A percentile compares a stretch with the other conserved stretches of the same genome.
These are phyloP conservation scores for Lasioglossum vierecki DNA, from an alignment of 2,888 invertebrate species.

Conservation along the genomic window DNA sequence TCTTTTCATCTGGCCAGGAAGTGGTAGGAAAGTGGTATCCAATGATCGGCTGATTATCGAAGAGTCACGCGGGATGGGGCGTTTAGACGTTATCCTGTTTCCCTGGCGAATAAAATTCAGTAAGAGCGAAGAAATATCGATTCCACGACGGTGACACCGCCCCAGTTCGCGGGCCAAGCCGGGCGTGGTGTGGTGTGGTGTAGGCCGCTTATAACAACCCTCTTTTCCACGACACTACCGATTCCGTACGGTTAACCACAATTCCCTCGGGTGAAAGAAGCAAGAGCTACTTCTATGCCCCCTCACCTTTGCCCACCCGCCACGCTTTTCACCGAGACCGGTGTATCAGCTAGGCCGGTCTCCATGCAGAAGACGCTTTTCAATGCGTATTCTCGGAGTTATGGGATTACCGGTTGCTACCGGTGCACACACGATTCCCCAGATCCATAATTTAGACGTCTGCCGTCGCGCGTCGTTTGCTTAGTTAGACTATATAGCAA, in stretches of 20 bases:
- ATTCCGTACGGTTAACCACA: constrained; percentile 70
- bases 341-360: constrained; percentile 22
- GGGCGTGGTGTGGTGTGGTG: constrained; percentile 73
- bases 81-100: constrained; percentile 21
- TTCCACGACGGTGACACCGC: constrained; percentile 75
- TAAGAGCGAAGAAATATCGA: constrained; percentile 77
- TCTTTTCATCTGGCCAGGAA: neutral
- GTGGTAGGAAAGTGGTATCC: neutral
- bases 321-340: constrained; percentile 33
- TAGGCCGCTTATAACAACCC: constrained; percentile 71
- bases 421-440: neutral
- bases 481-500: neutral
- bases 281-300: constrained; percentile 36
- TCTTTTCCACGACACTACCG: constrained; percentile 67
- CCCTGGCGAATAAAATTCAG: constrained; percentile 73
- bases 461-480: neutral
- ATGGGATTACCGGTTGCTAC: constrained; percentile 6
- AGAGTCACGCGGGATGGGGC: neutral
- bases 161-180: constrained; percentile 72
- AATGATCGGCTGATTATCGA: neutral
- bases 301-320: neutral
- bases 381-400: constrained; percentile 36
- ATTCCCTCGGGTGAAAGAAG: constrained; percentile 60
- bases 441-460: constrained; percentile 24
- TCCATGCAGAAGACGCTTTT: constrained; percentile 32